A percentile compares a stretch with the other conserved stretches of the same genome.
phyloP scores from a whole-genome alignment of 1,140 invertebrate species.

The Eumaeus atala region DNA sequence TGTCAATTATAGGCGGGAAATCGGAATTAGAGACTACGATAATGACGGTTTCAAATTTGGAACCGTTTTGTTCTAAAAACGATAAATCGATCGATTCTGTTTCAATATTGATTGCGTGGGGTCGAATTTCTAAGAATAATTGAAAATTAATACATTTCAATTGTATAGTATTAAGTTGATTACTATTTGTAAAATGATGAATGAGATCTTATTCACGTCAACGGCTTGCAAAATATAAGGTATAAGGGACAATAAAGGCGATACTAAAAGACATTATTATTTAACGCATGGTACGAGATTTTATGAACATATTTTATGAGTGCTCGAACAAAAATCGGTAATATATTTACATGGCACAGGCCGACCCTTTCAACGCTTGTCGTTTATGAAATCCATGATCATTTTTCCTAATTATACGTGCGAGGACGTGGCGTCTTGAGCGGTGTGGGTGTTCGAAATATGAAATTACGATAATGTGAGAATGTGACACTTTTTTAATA shows the following conservation, averaged over 20 bases:
- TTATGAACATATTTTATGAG: slow-evolving; percentile 59
- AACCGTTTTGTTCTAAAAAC: slow-evolving; percentile 67
- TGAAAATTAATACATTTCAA: slow-evolving; percentile 57
- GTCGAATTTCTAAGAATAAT: slow-evolving; percentile 66
- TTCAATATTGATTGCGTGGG: slow-evolving; percentile 59
- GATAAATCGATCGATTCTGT: slow-evolving; percentile 67
- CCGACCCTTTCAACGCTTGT: slow-evolving; percentile 65
- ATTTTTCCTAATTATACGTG: slow-evolving; percentile 67
- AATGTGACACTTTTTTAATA: slow-evolving; percentile 50
- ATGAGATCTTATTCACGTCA: slow-evolving; percentile 22
- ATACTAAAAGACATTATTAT: slow-evolving; percentile 57
- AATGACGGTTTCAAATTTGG: slow-evolving; percentile 63
- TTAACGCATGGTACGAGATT: slow-evolving; percentile 42
- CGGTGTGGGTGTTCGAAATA: slow-evolving; percentile 70
- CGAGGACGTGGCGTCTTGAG: slow-evolving; percentile 27
- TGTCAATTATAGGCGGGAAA: slow-evolving; percentile 72
- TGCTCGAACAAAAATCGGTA: slow-evolving; percentile 54
- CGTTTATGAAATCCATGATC: slow-evolving; percentile 63
- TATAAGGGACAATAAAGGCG: slow-evolving; percentile 50
- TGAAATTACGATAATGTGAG: slow-evolving; percentile 61
- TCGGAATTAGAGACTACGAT: slow-evolving; percentile 66
- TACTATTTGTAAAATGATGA: slow-evolving; percentile 40
- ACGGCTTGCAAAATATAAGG: slow-evolving; percentile 13
- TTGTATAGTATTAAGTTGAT: slow-evolving; percentile 59
- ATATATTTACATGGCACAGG: slow-evolving; percentile 53